phyloP scores from a whole-genome alignment of 2,888 invertebrate genomes.

The Rhodophaea formosa region DNA sequence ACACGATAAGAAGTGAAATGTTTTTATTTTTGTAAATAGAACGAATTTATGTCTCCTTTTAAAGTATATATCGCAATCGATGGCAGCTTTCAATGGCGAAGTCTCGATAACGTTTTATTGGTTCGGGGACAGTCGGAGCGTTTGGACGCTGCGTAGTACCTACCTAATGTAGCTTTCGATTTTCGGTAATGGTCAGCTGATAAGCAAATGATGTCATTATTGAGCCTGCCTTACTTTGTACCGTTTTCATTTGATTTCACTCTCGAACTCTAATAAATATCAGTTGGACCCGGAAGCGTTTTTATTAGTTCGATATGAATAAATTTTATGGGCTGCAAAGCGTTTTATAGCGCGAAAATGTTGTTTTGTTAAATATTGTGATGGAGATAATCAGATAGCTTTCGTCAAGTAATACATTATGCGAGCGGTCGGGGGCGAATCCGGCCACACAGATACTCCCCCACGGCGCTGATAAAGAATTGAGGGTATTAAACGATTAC shows the following conservation, averaged over 20 bases:
- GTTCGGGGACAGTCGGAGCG: constrained; percentile 55
- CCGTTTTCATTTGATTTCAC: constrained; percentile 57
- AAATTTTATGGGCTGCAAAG: constrained; percentile 32
- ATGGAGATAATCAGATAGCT: constrained; percentile 65
- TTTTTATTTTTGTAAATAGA: constrained; percentile 78
- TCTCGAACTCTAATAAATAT: constrained; percentile 35
- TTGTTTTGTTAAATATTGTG: constrained; percentile 35
- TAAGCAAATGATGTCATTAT: constrained; percentile 80
- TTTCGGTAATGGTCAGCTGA: constrained; percentile 81
- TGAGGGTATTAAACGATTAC: constrained; percentile 82
- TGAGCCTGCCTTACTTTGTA: constrained; percentile 68
- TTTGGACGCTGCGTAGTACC: constrained; percentile 70
- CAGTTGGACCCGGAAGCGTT: constrained; percentile 29
- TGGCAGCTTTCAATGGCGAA: constrained; percentile 65
- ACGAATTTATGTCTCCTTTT: constrained; percentile 73
- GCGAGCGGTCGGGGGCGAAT: constrained; percentile 49
- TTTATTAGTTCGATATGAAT: constrained; percentile 24
- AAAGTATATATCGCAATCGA: constrained; percentile 73
- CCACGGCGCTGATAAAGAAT: constrained; percentile 76
- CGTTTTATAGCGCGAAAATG: constrained; percentile 24
- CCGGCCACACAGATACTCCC: constrained; percentile 55
- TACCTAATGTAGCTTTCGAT: constrained; percentile 75
- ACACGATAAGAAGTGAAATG: constrained; percentile 76
- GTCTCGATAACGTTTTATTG: constrained; percentile 76
- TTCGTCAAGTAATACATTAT: constrained; percentile 71